Conservation (phyloP, 1,140 invertebrate genomes). For the Camponotus pennsylvanicus region DNA sequence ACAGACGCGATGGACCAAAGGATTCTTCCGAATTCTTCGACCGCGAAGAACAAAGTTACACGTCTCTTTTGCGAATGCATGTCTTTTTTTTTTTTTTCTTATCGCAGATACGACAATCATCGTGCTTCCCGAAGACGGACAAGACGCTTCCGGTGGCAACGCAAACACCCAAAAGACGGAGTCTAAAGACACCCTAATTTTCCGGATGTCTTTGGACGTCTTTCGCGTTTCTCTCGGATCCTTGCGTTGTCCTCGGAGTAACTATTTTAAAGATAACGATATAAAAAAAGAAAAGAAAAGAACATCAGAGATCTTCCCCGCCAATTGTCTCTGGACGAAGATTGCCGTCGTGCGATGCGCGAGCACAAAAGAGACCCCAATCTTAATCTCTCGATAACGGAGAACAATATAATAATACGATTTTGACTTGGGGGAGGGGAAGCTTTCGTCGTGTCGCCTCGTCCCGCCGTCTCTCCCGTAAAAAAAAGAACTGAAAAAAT, state of each 20-base stretch:
- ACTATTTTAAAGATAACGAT: constrained; percentile 14
- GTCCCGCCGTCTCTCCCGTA: constrained; percentile 64
- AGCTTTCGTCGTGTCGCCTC: constrained; percentile 9
- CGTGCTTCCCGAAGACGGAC: background rate
- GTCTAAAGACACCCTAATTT: background rate
- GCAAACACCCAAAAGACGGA: background rate
- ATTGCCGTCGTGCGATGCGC: background rate
- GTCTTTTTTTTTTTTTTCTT: background rate
- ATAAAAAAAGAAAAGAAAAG: background rate
- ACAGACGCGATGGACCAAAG: constrained; percentile 9
- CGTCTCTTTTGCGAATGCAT: background rate
- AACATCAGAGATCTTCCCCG: background rate
- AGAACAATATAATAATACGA: constrained; percentile 19
- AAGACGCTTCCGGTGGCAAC: background rate
- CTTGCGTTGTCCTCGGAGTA: background rate
- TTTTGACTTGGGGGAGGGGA: background rate
- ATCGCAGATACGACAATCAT: background rate
- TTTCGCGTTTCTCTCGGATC: background rate
- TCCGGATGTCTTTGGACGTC: background rate
- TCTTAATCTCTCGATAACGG: constrained; percentile 42
- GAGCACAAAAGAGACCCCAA: constrained; percentile 20
- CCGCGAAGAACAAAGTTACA: constrained; percentile 5
- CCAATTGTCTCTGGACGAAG: constrained; percentile 20
- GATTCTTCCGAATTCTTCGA: constrained; percentile 17
- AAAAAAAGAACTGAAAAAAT: constrained; percentile 54